These are phyloP conservation scores for Drosophila trichaetosa DNA, from an alignment of 2,888 invertebrate species.

Conservation along the genomic window DNA sequence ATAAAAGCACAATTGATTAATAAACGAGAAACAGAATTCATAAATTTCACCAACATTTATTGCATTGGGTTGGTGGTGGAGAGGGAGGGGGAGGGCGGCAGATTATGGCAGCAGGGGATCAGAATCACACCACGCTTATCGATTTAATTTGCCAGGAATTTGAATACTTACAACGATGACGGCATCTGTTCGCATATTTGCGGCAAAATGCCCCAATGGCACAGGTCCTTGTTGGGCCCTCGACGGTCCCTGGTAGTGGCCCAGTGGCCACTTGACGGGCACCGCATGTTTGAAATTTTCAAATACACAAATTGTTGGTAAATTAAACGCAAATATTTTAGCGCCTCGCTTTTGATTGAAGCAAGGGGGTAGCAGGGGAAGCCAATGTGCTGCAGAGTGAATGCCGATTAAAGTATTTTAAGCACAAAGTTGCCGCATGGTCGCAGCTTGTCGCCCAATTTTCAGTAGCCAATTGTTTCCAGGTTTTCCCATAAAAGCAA, in stretches of 20 bases:
- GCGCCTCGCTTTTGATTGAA: slow-evolving; percentile 13
- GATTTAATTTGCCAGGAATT: slow-evolving; percentile 11
- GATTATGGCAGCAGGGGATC: not conserved
- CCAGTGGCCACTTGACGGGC: slow-evolving; percentile 10
- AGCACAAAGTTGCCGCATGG: slow-evolving; percentile 7
- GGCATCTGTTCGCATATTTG: slow-evolving; percentile 18
- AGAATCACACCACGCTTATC: slow-evolving; percentile 7
- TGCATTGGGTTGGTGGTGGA: fast-evolving
- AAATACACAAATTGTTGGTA: slow-evolving; percentile 21
- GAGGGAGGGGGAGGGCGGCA: no score
- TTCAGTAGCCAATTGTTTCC: not conserved
- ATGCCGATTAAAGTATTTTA: not conserved
- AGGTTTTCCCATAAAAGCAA: not conserved
- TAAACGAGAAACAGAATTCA: slow-evolving; percentile 13
- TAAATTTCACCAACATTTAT: slow-evolving; percentile 6
- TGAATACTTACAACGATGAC: slow-evolving; percentile 2
- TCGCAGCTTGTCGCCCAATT: slow-evolving; percentile 1
- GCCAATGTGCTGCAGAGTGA: not conserved
- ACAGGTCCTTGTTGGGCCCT: not conserved
- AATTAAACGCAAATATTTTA: slow-evolving; percentile 19
- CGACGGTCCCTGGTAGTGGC: not conserved
- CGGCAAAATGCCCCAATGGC: slow-evolving; percentile 1
- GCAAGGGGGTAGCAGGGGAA: no score
- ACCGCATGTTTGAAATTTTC: slow-evolving; percentile 22
- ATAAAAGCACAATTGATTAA: slow-evolving; percentile 14